These are phyloP conservation scores for Tragelaphus scriptus DNA, from an alignment of 2,113 vertebrate species.

Conservation along the genomic window DNA sequence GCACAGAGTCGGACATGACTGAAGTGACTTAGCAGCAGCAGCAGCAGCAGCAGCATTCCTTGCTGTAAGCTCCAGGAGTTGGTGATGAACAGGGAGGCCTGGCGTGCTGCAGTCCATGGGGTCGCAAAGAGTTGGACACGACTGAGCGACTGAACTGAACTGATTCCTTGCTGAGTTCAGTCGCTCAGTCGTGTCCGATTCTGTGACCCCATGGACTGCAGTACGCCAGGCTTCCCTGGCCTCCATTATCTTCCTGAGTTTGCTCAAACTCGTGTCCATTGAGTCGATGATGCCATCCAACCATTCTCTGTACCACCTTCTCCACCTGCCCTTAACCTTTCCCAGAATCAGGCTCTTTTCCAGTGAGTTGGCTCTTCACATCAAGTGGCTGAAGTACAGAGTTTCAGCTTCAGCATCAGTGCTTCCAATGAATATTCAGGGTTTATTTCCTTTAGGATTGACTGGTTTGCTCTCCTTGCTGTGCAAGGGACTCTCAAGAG, in stretches of 20 bases:
- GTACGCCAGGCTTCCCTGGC: background rate
- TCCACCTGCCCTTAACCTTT: background rate
- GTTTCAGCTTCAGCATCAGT: background rate
- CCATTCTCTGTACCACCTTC: background rate
- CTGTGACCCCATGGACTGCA: rapidly evolving
- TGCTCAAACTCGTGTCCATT: background rate
- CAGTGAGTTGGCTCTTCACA: background rate
- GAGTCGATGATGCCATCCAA: background rate
- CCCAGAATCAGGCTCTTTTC: background rate
- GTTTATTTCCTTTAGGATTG: background rate
- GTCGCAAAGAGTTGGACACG: rapidly evolving
- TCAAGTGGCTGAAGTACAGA: background rate
- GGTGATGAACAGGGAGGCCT: background rate
- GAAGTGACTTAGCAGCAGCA: no score
- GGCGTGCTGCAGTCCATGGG: rapidly evolving
- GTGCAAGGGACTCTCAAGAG: background rate
- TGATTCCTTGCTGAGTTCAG: background rate
- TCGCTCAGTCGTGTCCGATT: background rate
- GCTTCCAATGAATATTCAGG: background rate
- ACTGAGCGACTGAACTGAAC: background rate
- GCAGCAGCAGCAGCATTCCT: no score
- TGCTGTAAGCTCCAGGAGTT: background rate
- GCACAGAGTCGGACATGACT: no score
- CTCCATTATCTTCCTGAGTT: background rate
- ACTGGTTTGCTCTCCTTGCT: background rate